phyloP scores from a whole-genome alignment of 2,888 invertebrate genomes.

The Drosophila subsilvestris region DNA sequence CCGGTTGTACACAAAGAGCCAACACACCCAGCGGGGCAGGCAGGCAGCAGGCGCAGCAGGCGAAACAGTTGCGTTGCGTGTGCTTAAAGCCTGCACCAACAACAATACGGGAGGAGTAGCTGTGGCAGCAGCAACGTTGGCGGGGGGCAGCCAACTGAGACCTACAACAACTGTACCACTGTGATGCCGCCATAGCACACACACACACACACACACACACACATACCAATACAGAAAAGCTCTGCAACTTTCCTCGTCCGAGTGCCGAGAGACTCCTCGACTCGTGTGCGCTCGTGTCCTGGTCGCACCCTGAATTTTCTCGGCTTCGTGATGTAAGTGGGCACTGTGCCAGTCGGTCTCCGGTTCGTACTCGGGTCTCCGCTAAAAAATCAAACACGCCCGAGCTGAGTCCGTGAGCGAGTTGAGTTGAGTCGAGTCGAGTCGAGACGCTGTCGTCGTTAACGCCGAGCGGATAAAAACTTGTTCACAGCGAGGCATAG shows the following conservation, averaged over 20 bases:
- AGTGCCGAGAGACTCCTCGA: slow-evolving; percentile 2
- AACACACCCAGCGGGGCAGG: slow-evolving; percentile 28
- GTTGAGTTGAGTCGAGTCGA: slow-evolving; percentile 72
- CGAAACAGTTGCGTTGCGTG: slow-evolving; percentile 55
- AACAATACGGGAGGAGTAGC: slow-evolving; percentile 50
- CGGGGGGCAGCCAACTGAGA: slow-evolving; percentile 39
- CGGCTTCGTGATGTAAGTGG: slow-evolving; percentile 82
- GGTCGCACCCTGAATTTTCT: slow-evolving; percentile 81
- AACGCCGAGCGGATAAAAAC: slow-evolving; percentile 69
- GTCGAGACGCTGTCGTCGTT: slow-evolving; percentile 71
- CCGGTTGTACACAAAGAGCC: slow-evolving; percentile 57
- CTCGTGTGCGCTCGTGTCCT: slow-evolving; percentile 31
- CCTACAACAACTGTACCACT: slow-evolving; percentile 55
- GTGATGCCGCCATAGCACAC: slow-evolving; percentile 30
- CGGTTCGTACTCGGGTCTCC: slow-evolving; percentile 42
- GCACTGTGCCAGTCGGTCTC: slow-evolving; percentile 81
- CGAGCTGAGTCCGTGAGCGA: slow-evolving; percentile 72
- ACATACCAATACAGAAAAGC: slow-evolving; percentile 27
- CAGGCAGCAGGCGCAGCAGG: slow-evolving; percentile 13
- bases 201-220: not conserved
- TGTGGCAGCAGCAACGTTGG: slow-evolving; percentile 23
- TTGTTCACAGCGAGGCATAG: slow-evolving; percentile 67
- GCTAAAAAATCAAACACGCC: slow-evolving; percentile 71
- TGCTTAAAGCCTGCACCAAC: slow-evolving; percentile 68
- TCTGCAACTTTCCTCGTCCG: slow-evolving; percentile 7